Evolutionary conservation across 2,113 vertebrate species (phyloP), one percentile per base, ranked within the genome.

Genomic region (Oncorhynchus keta): DNA sequence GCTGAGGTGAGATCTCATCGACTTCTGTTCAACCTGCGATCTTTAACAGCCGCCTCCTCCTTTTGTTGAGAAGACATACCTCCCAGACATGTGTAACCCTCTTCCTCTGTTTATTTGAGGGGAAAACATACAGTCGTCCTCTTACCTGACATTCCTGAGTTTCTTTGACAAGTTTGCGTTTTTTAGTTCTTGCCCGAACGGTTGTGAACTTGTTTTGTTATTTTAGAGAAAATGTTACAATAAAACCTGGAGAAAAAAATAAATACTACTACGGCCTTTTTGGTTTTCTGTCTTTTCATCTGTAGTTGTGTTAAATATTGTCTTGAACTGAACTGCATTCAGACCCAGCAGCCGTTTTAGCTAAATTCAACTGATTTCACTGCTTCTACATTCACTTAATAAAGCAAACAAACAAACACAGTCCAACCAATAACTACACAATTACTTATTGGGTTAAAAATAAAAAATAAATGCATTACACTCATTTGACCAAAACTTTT

Each of bases 401-500:
- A 57, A 57, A 57, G 4, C 55, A 76, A 49, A 66, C 59, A 70
- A 18, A 48, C 59, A 70, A 18, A 48, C 70, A 11, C 85, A 85
- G 76, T 86, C 84, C 82, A 83, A 82, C 77, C 87, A 89, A 76
- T 81, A 88, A 84, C 86, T 91, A 85, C 84, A 89, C 85, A 88
- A 81, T 84, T 77, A 84, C 93, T 89, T 84, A 84, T 89, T 90
- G 76, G 81, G 76, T 88, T 92, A 80, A 91, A 89, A 89, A 88
- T 83, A 26, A 26, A 89, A 89, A 90, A 91, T 1, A 24, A 24
- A 92, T 86, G 81, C 86, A 80, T 45, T 89, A 92, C 88, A 93
- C 88, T 89, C 89, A 90, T 88, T 86, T 86, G 87, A 90, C 89
- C 88, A 89, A 91, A 89, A 83, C 80, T 85, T 87, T 87, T 85